Base-by-base conservation (phyloP, 30 jellyfish, hydroid and myxozoan species). In the Sanderia malayensis region DNA sequence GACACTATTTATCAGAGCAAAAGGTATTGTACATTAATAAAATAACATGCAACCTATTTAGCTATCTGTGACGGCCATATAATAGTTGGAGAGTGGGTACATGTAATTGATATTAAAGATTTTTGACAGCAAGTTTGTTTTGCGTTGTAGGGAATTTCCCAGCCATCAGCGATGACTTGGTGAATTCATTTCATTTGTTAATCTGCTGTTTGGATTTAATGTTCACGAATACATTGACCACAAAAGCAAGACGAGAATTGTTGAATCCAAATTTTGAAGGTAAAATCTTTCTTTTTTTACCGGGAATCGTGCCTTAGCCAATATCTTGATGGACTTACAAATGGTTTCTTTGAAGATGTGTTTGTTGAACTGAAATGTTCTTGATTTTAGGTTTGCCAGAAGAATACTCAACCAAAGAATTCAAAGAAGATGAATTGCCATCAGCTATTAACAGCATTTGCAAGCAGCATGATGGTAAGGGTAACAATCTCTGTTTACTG, bases 151-250 rank as follows among this genome's bases (percentile, higher is more conserved):
- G 94, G 17, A 81, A 80, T 26, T 92, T 87, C 55, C 99, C 99
- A 30, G 96, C 77, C 17, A 92, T 92, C 20, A 64, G 96, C 72
- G 99, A 92, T 92, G 96, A 92, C 59, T 75, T 92, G 64, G 94
- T 92, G 15, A 85, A 92, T 60, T 92, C 99, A 22, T 92, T 70
- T 58, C 99, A 92, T 80, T 77, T 92, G 82, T 72, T 92, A 20
- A 80, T 92, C 20, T 92, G 99, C 79, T 92, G 99, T 59, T n/a
- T 92, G 68, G 99, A 92, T 73, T 80, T 92, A 20, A 75, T 92
- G 62, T 92, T 84, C 55, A 58, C 84, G 9, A 92, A 92, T 64
- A 53, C 85, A 0, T 26, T 92, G 23, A 45, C 76, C 22, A 84
- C 96, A 58, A 85, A 80, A 73, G 65, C 63, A 29, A 67, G 92